These are phyloP conservation scores for Glaucidium brasilianum DNA, from an alignment of 2,113 vertebrate genomes.

Conservation along the genomic window DNA sequence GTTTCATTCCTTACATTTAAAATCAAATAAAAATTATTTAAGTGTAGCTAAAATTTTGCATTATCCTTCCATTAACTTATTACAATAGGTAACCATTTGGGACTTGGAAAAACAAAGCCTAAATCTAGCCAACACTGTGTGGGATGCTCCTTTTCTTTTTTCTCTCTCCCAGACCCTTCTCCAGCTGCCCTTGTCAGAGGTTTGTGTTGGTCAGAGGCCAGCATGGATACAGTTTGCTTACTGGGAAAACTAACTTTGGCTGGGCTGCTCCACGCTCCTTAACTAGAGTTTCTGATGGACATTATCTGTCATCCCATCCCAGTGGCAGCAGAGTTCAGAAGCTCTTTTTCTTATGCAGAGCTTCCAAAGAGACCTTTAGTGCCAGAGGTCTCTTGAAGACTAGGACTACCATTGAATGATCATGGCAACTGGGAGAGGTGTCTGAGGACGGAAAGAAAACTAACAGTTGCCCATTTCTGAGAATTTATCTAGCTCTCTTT, in stretches of 20 bases:
- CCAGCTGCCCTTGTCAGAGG: neutral
- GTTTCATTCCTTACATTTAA: slow-evolving; percentile 18
- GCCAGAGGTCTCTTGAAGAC: neutral
- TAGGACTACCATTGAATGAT: neutral
- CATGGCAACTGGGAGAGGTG: neutral
- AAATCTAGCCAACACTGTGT: neutral
- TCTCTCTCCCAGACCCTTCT: neutral
- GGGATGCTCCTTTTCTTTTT: neutral
- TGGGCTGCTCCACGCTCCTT: neutral
- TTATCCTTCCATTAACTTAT: slow-evolving; percentile 19
- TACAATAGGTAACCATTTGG: neutral
- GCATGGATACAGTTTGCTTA: neutral
- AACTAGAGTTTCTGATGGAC: neutral
- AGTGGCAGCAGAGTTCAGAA: neutral
- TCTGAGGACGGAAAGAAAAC: neutral
- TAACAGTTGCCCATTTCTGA: neutral
- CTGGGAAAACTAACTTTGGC: neutral
- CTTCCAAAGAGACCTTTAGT: neutral
- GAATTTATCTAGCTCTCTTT: neutral
- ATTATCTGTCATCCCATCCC: neutral
- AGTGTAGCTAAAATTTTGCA: neutral
- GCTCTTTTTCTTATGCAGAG: neutral
- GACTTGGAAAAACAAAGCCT: neutral
- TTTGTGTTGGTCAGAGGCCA: neutral
- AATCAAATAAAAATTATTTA: slow-evolving; percentile 48